Percentiles rank a stretch among this genome's conserved stretches.
These are phyloP conservation scores for Cantharis flavilabris DNA, from an alignment of 2,888 invertebrate species.

Conservation along the genomic window DNA sequence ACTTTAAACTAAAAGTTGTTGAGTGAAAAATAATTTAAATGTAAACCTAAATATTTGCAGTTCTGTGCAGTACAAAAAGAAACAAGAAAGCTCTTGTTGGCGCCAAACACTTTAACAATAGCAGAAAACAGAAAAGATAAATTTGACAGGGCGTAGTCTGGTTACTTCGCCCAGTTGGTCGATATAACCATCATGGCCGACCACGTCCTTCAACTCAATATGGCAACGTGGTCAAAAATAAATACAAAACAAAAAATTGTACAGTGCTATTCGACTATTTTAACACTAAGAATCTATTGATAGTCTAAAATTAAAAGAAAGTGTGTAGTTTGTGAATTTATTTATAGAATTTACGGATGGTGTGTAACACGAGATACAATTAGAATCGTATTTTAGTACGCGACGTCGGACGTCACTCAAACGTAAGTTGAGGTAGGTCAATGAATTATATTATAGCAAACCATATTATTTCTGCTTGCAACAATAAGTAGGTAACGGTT, in stretches of 20 bases:
- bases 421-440: conserved; percentile 37
- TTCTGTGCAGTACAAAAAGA: conserved; percentile 2
- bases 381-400: not conserved
- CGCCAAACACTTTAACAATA: conserved; percentile 29
- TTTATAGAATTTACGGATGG: conserved; percentile 2
- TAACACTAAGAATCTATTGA: conserved; percentile 36
- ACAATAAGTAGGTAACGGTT: not conserved
- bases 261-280: conserved; percentile 49
- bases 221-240: conserved; percentile 45
- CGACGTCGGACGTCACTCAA: conserved; percentile 24
- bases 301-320: not conserved
- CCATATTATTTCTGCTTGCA: not conserved
- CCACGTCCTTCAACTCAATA: conserved; percentile 46
- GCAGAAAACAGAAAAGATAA: conserved; percentile 38
- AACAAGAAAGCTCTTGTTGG: conserved; percentile 22
- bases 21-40: not conserved
- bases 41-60: conserved; percentile 21
- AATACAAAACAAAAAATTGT: conserved; percentile 43
- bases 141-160: conserved; percentile 52
- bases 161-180: conserved; percentile 52
- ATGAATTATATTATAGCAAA: conserved; percentile 5
- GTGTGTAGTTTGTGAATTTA: conserved; percentile 13
- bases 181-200: conserved; percentile 54
- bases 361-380: not conserved
- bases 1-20: not conserved